These are phyloP conservation scores for Liposcelis brunnea DNA, from an alignment of 2,888 invertebrate species.

Conservation along the genomic window DNA sequence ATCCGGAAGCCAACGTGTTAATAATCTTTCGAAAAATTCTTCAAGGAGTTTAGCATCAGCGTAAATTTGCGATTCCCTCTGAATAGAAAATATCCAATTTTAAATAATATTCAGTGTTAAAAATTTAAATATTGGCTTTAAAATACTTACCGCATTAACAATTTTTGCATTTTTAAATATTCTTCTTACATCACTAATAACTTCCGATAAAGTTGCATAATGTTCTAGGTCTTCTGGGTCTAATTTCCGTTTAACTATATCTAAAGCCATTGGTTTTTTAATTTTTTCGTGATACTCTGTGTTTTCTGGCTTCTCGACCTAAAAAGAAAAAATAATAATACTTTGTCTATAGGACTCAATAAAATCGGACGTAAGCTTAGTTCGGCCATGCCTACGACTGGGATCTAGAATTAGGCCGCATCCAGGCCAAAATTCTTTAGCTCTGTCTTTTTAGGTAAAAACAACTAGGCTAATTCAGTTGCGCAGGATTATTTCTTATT, in stretches of 20 bases:
- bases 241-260: slow-evolving; percentile 62
- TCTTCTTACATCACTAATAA: slow-evolving; percentile 63
- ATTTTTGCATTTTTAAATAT: slow-evolving; percentile 77
- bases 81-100: slow-evolving; percentile 13
- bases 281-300: slow-evolving; percentile 52
- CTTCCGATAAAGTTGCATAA: slow-evolving; percentile 55
- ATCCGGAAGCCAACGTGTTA: slow-evolving; percentile 64
- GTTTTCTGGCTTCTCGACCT: slow-evolving; percentile 28
- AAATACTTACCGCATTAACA: slow-evolving; percentile 56
- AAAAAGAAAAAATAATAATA: slow-evolving; percentile 18
- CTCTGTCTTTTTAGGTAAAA: too few species aligned
- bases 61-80: slow-evolving; percentile 61
- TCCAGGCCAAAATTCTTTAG: too few species aligned
- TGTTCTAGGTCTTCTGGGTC: slow-evolving; percentile 52
- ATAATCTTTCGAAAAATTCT: slow-evolving; percentile 68
- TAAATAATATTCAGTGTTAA: background rate
- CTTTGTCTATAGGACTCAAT: slow-evolving; percentile 9
- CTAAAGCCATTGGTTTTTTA: slow-evolving; percentile 67
- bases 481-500: too few species aligned
- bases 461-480: too few species aligned
- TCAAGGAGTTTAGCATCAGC: slow-evolving; percentile 65
- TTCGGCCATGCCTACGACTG: too few species aligned
- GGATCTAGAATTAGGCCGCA: too few species aligned
- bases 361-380: too few species aligned
- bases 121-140: slow-evolving; percentile 6